Evolutionary conservation across 1,140 invertebrate genomes (phyloP).

Genomic region (Neelides sp.): DNA sequence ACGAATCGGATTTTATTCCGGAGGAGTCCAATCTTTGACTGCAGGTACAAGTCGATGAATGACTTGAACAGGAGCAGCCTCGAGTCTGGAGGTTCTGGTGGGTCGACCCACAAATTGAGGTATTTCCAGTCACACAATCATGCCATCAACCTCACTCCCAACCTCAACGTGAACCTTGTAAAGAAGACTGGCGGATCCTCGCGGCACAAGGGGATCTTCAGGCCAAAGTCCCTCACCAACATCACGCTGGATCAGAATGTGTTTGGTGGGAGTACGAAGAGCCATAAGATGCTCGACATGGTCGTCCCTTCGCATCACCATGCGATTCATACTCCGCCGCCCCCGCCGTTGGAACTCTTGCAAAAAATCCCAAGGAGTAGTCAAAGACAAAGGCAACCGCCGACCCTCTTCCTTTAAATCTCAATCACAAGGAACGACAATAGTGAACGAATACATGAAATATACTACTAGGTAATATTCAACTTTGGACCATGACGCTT

Average conservation of each 20-base stretch:
- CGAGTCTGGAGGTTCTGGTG: slow-evolving; percentile 25
- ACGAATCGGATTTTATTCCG: slow-evolving; percentile 24
- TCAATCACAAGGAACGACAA: too few species aligned
- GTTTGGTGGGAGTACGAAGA: neutral
- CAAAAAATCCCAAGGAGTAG: slow-evolving; percentile 14
- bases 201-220: slow-evolving; percentile 16
- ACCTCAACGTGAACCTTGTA: neutral
- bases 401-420: slow-evolving; percentile 16
- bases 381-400: slow-evolving; percentile 11
- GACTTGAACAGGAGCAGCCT: slow-evolving; percentile 22
- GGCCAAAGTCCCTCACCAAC: slow-evolving; percentile 25
- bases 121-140: neutral
- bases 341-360: slow-evolving; percentile 16
- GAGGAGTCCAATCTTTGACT: slow-evolving; percentile 28
- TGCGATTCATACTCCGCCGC: slow-evolving; percentile 17
- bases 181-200: neutral
- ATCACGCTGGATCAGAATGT: slow-evolving; percentile 9
- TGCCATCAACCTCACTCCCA: neutral
- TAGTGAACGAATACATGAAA: too few species aligned
- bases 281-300: slow-evolving; percentile 20
- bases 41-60: slow-evolving; percentile 30
- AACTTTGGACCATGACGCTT: too few species aligned
- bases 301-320: slow-evolving; percentile 21
- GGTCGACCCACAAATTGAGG: neutral
- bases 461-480: too few species aligned